Evolutionary conservation across 2,888 invertebrate species (phyloP), one percentile per base, ranked within the genome.

Genomic region (Stratiomys singularior): DNA sequence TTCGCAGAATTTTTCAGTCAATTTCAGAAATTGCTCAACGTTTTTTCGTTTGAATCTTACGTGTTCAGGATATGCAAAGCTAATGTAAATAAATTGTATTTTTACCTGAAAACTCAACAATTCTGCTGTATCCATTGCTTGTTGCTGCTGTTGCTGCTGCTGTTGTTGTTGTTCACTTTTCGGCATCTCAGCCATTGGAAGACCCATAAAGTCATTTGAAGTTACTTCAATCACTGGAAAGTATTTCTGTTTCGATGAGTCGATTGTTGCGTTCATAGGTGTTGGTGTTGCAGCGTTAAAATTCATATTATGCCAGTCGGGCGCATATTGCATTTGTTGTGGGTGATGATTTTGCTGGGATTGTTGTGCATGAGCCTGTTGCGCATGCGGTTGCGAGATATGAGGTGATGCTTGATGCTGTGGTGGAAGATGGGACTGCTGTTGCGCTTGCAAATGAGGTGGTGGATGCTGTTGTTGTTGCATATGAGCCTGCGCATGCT

Each of bases 151-250:
- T 67, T 77, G 84, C 69, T 80, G 84, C 84, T 74, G 81, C 84
- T 74, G 81, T 76, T 77, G 81, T 67, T 77, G 84, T 71, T 80
- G 82, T 58, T 74, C 60, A 21, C n/a, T 58, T 58, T 77, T 77
- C 0, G 47, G 66, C 66, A 77, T 67, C 25, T 77, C 86, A 80
- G 84, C 84, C 83, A 86, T 83, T 83, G 86, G 86, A 84, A 87
- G 85, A 82, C 86, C 85, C 78, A 87, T 84, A 82, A 87, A 86
- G 80, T 87, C 87, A 77, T 84, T 82, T 69, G 87, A 85, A 81
- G 86, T 86, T 47, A 82, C 80, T 79, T 82, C 81, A 77, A 82
- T 81, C 25, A 87, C 86, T 78, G 86, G 85, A 76, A 86, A 87
- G 77, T 85, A 87, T 81, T 87, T 87, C 77, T 82, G 82, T 77